A percentile compares a stretch with the other conserved stretches of the same genome.
Conservation (phyloP, 2,888 invertebrate genomes). For the Patella caerulea region DNA sequence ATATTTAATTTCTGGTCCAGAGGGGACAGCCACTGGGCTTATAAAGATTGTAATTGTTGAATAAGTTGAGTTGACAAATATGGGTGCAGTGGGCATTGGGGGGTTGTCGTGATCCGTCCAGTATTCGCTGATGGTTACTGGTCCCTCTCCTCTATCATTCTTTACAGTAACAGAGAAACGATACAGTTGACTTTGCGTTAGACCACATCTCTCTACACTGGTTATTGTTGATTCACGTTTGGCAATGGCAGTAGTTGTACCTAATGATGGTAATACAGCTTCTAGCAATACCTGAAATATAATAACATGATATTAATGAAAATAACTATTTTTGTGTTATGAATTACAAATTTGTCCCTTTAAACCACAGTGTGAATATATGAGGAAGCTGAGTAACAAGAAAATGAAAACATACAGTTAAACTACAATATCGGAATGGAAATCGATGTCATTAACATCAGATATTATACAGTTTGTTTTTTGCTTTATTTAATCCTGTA, state of each 20-base stretch:
- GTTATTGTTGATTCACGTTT: background rate
- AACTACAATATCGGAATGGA: too few species aligned
- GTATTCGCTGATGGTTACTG: conserved; percentile 74
- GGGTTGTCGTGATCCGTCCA: conserved; percentile 83
- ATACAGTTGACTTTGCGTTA: conserved; percentile 84
- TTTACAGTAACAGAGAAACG: conserved; percentile 81
- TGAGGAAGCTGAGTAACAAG: too few species aligned
- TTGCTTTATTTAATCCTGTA: too few species aligned
- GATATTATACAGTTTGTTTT: too few species aligned
- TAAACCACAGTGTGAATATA: too few species aligned
- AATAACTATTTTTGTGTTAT: too few species aligned
- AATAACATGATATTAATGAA: background rate
- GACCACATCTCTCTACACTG: conserved; percentile 53
- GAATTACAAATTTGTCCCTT: too few species aligned
- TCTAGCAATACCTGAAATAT: background rate
- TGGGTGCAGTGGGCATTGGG: conserved; percentile 79
- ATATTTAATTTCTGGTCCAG: conserved; percentile 83
- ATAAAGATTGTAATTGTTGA: conserved; percentile 80
- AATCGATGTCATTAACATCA: too few species aligned
- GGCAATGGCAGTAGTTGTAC: background rate
- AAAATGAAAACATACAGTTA: too few species aligned
- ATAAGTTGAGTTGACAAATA: conserved; percentile 77
- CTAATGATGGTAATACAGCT: background rate
- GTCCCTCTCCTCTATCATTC: conserved; percentile 74
- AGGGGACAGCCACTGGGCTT: conserved; percentile 80